Evolutionary conservation across 2,888 invertebrate species (phyloP).

Genomic region (Drosophila subquinaria): DNA sequence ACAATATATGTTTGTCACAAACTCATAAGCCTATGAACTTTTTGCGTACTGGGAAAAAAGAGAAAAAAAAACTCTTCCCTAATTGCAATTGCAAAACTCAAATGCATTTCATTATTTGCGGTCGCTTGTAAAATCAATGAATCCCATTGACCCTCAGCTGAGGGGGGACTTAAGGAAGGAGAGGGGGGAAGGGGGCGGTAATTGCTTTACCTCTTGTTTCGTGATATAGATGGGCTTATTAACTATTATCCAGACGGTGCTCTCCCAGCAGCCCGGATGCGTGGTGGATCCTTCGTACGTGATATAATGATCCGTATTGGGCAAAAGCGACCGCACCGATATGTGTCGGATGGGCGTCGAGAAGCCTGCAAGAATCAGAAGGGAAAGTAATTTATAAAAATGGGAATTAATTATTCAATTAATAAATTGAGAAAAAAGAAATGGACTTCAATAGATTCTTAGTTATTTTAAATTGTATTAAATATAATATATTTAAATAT

Average conservation of each 20-base stretch:
- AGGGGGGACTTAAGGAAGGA: neutral
- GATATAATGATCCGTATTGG: slow-evolving; percentile 97
- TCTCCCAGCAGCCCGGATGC: slow-evolving; percentile 99
- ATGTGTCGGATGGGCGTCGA: slow-evolving; percentile 93
- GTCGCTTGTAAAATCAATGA: slow-evolving; percentile 48
- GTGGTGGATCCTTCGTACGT: slow-evolving; percentile 99
- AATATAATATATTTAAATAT: too few species aligned
- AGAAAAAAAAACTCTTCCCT: slow-evolving; percentile 40
- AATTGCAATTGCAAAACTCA: slow-evolving; percentile 69
- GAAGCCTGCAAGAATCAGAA: slow-evolving; percentile 88
- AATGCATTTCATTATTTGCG: slow-evolving; percentile 74
- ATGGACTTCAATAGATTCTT: too few species aligned
- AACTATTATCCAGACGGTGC: slow-evolving; percentile 99
- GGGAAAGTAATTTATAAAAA: neutral
- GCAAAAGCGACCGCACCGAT: slow-evolving; percentile 94
- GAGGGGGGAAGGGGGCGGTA: neutral
- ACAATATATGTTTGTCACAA: too few species aligned
- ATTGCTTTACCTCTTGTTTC: slow-evolving; percentile 93
- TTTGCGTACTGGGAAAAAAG: neutral
- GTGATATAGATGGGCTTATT: slow-evolving; percentile 99
- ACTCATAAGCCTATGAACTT: neutral
- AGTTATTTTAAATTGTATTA: too few species aligned
- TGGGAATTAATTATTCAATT: neutral
- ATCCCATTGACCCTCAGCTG: neutral
- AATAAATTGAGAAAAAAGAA: neutral